Evolutionary conservation across 2,113 vertebrate species (phyloP), one percentile per base, ranked within the genome.

Genomic region (Forbesichthys agassizii): DNA sequence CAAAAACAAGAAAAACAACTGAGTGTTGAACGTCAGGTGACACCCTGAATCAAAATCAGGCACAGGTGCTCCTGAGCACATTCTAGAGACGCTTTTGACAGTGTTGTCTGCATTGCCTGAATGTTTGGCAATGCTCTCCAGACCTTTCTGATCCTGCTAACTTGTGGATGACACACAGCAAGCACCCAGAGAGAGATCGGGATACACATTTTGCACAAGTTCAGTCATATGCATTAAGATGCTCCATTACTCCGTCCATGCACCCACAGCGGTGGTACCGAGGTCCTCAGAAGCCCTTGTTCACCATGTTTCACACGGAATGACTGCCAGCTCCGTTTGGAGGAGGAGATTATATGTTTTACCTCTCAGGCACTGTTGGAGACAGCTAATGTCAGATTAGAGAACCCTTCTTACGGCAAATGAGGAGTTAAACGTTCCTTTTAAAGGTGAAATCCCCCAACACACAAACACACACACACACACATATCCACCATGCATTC

Each of bases 61-160:
- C n/a, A 6, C 73, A 46, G 78, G 73, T 90, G 66, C 73, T 85
- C 56, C 68, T 86, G 89, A 91, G 3, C 91, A 91, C 89, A 82
- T 78, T 56, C 62, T 66, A 63, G 4, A 62, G 58, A 59, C 72
- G 66, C 70, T 55, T 48, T 69, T 84, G 84, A 87, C 83, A 84
- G 88, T 84, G 20, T 75, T 82, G 74, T 84, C 86, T 80, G 36
- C 7, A 75, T 75, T 80, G 69, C n/a, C n/a, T n/a, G n/a, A n/a
- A n/a, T n/a, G n/a, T n/a, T n/a, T n/a, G n/a, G n/a, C n/a, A n/a
- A n/a, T 48, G 79, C 73, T 66, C 65, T 20, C 71, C 11, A 12
- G 61, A 67, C 74, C 84, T 79, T 81, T 73, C 74, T 88, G 71
- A 67, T 53, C 68, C 67, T 68, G 69, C 66, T 77, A 82, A 72